Percentiles rank a stretch among this genome's conserved stretches.
phyloP scores from a whole-genome alignment of 2,888 invertebrate species.

The Eupithecia subfuscata region DNA sequence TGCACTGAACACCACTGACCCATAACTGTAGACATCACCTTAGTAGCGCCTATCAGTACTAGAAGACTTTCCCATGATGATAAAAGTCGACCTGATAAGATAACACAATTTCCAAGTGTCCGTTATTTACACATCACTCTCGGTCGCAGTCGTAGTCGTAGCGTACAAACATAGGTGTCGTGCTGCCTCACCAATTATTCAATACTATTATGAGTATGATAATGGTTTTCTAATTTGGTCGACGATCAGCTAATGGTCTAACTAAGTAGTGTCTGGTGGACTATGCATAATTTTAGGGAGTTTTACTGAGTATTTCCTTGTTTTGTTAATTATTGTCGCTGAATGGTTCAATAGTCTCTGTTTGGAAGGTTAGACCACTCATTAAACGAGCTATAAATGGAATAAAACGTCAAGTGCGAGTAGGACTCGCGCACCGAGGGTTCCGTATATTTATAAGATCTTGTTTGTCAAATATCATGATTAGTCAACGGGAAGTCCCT shows the following conservation, averaged over 20 bases:
- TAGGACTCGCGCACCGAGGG: too few relatives aligned
- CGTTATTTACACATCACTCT: conserved; percentile 1
- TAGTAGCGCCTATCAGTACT: background rate
- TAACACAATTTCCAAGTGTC: conserved; percentile 3
- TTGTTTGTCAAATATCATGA: too few relatives aligned
- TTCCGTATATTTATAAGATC: too few relatives aligned
- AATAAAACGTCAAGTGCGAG: too few relatives aligned
- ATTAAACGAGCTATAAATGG: too few relatives aligned
- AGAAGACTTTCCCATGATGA: background rate
- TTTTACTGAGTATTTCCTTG: background rate
- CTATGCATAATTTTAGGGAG: background rate
- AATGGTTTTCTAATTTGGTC: background rate
- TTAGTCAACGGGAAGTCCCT: too few relatives aligned
- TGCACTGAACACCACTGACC: background rate
- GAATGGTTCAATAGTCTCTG: background rate
- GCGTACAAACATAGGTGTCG: background rate
- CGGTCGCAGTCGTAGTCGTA: background rate
- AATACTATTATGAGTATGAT: background rate
- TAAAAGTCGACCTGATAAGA: background rate
- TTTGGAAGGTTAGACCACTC: background rate
- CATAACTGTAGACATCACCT: background rate
- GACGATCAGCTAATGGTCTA: background rate
- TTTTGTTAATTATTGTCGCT: background rate
- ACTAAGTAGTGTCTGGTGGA: background rate
- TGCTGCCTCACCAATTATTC: background rate